These are phyloP conservation scores for Catostylus mosaicus DNA, from an alignment of 30 jellyfish, hydroid and myxozoan species.

Conservation along the genomic window DNA sequence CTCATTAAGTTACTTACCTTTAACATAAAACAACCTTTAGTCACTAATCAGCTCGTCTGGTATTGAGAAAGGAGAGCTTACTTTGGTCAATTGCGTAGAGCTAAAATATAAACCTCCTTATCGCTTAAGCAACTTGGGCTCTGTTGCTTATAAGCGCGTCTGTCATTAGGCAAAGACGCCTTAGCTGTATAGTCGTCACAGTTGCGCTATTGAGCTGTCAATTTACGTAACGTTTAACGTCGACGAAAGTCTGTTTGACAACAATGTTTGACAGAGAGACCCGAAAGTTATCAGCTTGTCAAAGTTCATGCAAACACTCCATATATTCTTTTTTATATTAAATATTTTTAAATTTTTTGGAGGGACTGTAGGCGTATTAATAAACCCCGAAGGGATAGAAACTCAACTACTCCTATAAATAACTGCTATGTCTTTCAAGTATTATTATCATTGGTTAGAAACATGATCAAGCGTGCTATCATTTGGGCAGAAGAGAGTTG, in stretches of 20 bases:
- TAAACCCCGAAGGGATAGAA: background rate
- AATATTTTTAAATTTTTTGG: background rate
- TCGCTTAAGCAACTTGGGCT: too few species aligned
- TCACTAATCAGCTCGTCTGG: too few species aligned
- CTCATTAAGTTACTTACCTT: too few species aligned
- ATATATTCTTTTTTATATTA: background rate
- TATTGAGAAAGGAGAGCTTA: too few species aligned
- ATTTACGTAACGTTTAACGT: too few species aligned
- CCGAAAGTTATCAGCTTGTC: slow-evolving; percentile 3
- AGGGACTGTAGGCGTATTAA: background rate
- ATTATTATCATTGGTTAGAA: background rate
- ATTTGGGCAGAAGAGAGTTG: slow-evolving; percentile 3
- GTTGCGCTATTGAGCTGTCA: too few species aligned
- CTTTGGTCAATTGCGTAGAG: too few species aligned
- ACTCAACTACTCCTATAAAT: background rate
- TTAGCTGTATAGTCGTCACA: too few species aligned
- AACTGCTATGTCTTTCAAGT: background rate
- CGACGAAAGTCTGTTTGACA: background rate
- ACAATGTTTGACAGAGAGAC: background rate
- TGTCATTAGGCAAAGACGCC: too few species aligned
- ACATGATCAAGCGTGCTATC: background rate
- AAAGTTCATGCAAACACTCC: background rate
- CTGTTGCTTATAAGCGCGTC: too few species aligned
- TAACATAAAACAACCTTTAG: too few species aligned
- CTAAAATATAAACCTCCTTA: too few species aligned